A percentile compares a stretch with the other conserved stretches of the same genome.
phyloP scores from a whole-genome alignment of 2,113 vertebrate genomes.

The Dunckerocampus dactyliophorus region DNA sequence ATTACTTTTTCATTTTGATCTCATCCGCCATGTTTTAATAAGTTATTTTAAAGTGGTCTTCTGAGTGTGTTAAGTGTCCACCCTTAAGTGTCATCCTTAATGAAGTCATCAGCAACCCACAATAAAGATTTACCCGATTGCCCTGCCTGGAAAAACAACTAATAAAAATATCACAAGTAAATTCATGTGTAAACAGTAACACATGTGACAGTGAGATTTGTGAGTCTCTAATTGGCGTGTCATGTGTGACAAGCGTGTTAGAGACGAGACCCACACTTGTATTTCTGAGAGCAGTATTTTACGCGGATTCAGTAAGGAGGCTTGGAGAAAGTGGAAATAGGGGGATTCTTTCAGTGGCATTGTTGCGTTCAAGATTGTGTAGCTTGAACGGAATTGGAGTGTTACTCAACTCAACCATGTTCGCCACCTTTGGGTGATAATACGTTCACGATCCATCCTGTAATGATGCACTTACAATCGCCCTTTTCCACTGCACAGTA shows the following conservation, averaged over 20 bases:
- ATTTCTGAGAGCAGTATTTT: neutral
- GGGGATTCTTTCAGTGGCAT: neutral
- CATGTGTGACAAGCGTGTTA: neutral
- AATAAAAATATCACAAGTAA: neutral
- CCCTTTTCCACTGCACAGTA: too few species aligned
- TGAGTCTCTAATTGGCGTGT: neutral
- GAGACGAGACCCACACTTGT: neutral
- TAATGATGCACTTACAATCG: too few species aligned
- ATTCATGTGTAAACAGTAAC: neutral
- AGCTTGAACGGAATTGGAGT: too few species aligned
- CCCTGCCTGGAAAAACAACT: neutral
- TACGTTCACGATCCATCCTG: too few species aligned
- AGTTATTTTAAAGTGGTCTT: slow-evolving; percentile 19
- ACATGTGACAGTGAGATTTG: neutral
- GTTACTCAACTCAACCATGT: too few species aligned
- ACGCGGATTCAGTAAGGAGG: slow-evolving; percentile 2
- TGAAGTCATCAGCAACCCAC: neutral
- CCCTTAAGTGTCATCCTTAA: slow-evolving; percentile 10
- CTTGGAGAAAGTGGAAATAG: neutral
- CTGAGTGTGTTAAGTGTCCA: slow-evolving; percentile 18
- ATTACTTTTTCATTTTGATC: slow-evolving; percentile 28
- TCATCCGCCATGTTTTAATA: slow-evolving; percentile 21
- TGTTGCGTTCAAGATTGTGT: neutral
- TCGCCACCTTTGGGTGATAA: too few species aligned
- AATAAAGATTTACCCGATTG: neutral